Evolutionary conservation across 2,888 invertebrate genomes (phyloP).

Genomic region (Heliothis peltigera): DNA sequence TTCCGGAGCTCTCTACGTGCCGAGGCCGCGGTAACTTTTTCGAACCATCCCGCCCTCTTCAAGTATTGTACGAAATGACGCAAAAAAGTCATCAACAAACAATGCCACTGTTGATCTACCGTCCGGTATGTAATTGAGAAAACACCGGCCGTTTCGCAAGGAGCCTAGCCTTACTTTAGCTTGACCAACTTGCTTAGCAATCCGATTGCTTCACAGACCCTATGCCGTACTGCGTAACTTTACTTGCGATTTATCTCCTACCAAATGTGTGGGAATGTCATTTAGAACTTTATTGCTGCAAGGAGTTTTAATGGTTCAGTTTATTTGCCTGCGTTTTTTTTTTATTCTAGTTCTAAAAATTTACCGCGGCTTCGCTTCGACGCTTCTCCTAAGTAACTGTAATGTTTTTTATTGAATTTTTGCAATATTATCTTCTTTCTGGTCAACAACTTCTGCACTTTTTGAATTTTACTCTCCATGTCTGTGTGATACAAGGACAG

Average conservation of each 20-base stretch:
- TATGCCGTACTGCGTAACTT: conserved; percentile 33
- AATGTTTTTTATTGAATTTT: too few species aligned
- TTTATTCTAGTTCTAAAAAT: too few species aligned
- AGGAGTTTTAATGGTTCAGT: background rate
- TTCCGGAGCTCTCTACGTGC: too few species aligned
- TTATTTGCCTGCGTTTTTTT: background rate
- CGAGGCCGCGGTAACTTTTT: too few species aligned
- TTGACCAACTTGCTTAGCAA: conserved; percentile 56
- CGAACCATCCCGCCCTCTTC: conserved; percentile 5
- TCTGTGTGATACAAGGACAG: background rate
- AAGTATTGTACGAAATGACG: conserved; percentile 20
- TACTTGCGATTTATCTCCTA: conserved; percentile 44
- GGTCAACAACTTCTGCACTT: background rate
- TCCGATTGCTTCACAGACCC: conserved; percentile 56
- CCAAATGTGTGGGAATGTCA: conserved; percentile 35
- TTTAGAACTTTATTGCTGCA: conserved; percentile 12
- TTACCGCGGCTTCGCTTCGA: background rate
- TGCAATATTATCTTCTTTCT: background rate
- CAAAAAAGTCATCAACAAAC: conserved; percentile 37
- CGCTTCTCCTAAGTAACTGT: background rate
- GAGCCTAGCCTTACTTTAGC: conserved; percentile 42
- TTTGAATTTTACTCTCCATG: background rate
- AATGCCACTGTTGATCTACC: conserved; percentile 50
- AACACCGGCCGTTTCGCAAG: conserved; percentile 56
- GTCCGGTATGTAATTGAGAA: conserved; percentile 49